phyloP scores from a whole-genome alignment of 1,140 invertebrate species.

The Pinna nobilis region DNA sequence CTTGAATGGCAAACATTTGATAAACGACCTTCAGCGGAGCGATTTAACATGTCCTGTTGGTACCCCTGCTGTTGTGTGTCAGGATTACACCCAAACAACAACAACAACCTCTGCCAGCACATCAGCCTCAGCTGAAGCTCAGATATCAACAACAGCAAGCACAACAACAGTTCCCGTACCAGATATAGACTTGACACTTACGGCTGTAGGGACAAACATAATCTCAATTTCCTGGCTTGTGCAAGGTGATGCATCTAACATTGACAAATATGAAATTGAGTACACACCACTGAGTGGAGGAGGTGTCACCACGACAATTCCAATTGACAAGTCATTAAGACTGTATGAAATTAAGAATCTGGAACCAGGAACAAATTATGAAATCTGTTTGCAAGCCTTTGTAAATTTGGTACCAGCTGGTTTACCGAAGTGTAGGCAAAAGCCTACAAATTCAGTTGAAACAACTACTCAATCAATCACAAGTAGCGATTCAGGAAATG shows the following conservation, averaged over 20 bases:
- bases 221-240: slow-evolving; percentile 24
- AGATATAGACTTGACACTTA: background rate
- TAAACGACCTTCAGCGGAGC: too few relatives aligned
- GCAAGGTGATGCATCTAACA: background rate
- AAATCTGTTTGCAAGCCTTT: slow-evolving; percentile 19
- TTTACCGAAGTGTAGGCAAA: background rate
- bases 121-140: too few relatives aligned
- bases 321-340: slow-evolving; percentile 6
- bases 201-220: background rate
- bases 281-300: background rate
- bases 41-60: slow-evolving; percentile 16
- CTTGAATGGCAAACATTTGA: background rate
- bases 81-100: slow-evolving; percentile 33
- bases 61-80: slow-evolving; percentile 24
- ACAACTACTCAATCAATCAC: background rate
- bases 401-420: background rate
- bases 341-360: slow-evolving; percentile 5
- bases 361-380: slow-evolving; percentile 3
- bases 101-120: slow-evolving; percentile 38
- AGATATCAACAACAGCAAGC: slow-evolving; percentile 29
- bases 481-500: slow-evolving; percentile 8
- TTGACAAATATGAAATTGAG: background rate
- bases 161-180: slow-evolving; percentile 20
- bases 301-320: background rate
- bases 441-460: background rate